Evolutionary conservation across 2,888 invertebrate species (phyloP).

Genomic region (Sclerodermus sp.): DNA sequence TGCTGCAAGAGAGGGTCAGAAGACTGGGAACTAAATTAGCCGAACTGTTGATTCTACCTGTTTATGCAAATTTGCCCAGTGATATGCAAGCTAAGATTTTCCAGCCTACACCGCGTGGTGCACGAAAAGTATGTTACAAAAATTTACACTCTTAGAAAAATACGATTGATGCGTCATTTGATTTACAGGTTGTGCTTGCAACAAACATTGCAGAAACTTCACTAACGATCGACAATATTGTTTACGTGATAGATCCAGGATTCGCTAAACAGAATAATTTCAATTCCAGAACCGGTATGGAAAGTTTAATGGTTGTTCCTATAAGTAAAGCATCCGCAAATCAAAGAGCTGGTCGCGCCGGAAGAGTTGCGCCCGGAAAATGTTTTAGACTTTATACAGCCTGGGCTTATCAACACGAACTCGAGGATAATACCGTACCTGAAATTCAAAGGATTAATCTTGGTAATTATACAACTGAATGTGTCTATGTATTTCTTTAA

Average conservation of each 20-base stretch:
- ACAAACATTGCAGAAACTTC: constrained; percentile 99
- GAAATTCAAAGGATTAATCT: constrained; percentile 98
- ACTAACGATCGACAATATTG: constrained; percentile 96
- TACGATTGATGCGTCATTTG: constrained; percentile 4
- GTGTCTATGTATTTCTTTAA: neutral
- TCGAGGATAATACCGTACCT: constrained; percentile 97
- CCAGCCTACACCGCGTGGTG: constrained; percentile 94
- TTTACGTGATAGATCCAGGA: constrained; percentile 99
- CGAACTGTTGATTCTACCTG: constrained; percentile 90
- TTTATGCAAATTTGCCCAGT: constrained; percentile 97
- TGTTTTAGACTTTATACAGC: constrained; percentile 98
- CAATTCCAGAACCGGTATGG: constrained; percentile 97
- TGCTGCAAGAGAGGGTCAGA: constrained; percentile 86
- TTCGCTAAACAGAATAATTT: constrained; percentile 99
- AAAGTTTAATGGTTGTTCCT: constrained; percentile 96
- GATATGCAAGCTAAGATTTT: constrained; percentile 99
- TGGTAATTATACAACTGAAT: constrained; percentile 40
- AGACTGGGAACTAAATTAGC: constrained; percentile 90
- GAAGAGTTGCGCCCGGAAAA: constrained; percentile 94
- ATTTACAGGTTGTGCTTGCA: constrained; percentile 79
- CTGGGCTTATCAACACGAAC: constrained; percentile 97
- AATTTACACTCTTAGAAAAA: no score
- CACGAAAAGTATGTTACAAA: constrained; percentile 72
- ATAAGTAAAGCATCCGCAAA: constrained; percentile 98
- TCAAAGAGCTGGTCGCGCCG: constrained; percentile 88